Percentiles rank a stretch among this genome's conserved stretches.
Conservation (phyloP, 2,888 invertebrate genomes). For the Hyposoter dolosus region DNA sequence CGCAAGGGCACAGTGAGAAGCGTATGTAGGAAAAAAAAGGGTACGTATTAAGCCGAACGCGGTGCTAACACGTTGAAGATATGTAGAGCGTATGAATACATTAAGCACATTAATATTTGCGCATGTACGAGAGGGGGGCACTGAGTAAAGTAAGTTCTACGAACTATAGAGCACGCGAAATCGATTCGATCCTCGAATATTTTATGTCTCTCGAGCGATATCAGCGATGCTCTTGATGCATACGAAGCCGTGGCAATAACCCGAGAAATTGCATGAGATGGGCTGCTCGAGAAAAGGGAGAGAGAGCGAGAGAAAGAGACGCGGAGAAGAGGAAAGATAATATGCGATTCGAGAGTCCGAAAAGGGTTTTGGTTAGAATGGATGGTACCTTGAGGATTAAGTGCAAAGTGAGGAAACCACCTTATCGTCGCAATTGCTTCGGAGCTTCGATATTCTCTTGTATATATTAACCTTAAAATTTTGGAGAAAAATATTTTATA, state of each 20-base stretch:
- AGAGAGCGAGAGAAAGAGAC: background rate
- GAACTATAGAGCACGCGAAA: constrained; percentile 49
- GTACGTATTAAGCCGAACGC: background rate
- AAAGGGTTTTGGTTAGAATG: constrained; percentile 13
- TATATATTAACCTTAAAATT: constrained; percentile 24
- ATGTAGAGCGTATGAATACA: constrained; percentile 37
- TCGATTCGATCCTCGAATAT: constrained; percentile 62
- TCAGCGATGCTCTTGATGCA: constrained; percentile 62
- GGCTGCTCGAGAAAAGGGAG: constrained; percentile 4
- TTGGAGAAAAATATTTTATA: background rate
- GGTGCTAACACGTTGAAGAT: constrained; percentile 19
- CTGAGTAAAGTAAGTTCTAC: constrained; percentile 24
- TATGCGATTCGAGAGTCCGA: constrained; percentile 46
- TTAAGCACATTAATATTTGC: constrained; percentile 35
- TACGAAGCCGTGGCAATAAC: constrained; percentile 65
- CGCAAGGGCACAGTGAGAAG: background rate
- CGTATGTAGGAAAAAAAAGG: background rate
- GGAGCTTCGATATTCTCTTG: constrained; percentile 1
- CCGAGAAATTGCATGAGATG: constrained; percentile 61
- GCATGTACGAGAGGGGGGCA: constrained; percentile 27
- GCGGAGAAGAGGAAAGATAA: constrained; percentile 50
- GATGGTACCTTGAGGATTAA: constrained; percentile 46
- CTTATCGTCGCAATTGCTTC: constrained; percentile 27
- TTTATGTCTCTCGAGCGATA: constrained; percentile 63
- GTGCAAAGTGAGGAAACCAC: constrained; percentile 38